phyloP scores from a whole-genome alignment of 2,888 invertebrate species.

The Agrotis segetum region DNA sequence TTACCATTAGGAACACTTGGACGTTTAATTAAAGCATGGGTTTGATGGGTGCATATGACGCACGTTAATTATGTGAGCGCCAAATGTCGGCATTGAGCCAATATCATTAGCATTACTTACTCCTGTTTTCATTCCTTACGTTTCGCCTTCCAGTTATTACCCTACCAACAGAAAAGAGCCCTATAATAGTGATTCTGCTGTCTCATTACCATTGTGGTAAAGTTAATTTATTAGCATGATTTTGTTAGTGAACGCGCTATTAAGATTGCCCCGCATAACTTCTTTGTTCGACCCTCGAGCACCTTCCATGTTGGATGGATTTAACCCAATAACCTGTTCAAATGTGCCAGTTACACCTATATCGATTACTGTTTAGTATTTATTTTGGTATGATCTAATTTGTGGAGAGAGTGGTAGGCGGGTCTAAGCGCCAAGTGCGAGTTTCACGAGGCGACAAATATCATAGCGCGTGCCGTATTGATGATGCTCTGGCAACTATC shows the following conservation, averaged over 20 bases:
- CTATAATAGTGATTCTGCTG: slow-evolving; percentile 11
- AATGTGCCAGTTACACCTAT: slow-evolving; percentile 23
- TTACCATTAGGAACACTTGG: slow-evolving; percentile 65
- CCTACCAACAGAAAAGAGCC: slow-evolving; percentile 21
- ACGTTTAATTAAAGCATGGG: slow-evolving; percentile 73
- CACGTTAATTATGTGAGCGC: slow-evolving; percentile 71
- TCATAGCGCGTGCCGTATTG: slow-evolving; percentile 41
- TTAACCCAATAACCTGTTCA: slow-evolving; percentile 49
- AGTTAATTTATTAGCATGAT: slow-evolving; percentile 25
- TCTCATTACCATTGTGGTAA: slow-evolving; percentile 34
- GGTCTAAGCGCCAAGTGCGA: slow-evolving; percentile 46
- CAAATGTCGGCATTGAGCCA: slow-evolving; percentile 76
- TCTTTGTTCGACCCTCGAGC: slow-evolving; percentile 36
- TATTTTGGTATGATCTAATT: slow-evolving; percentile 34
- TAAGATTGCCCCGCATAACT: slow-evolving; percentile 42
- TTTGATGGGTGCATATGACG: slow-evolving; percentile 70
- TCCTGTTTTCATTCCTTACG: slow-evolving; percentile 55
- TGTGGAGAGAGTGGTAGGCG: slow-evolving; percentile 32
- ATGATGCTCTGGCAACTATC: slow-evolving; percentile 62
- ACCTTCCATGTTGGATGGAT: slow-evolving; percentile 37
- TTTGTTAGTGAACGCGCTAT: slow-evolving; percentile 18
- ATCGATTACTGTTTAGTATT: slow-evolving; percentile 37
- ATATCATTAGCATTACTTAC: slow-evolving; percentile 61
- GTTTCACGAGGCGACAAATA: slow-evolving; percentile 55
- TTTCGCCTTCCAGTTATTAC: slow-evolving; percentile 47